phyloP scores from a whole-genome alignment of 2,113 vertebrate species.

The Podarcis cretensis region DNA sequence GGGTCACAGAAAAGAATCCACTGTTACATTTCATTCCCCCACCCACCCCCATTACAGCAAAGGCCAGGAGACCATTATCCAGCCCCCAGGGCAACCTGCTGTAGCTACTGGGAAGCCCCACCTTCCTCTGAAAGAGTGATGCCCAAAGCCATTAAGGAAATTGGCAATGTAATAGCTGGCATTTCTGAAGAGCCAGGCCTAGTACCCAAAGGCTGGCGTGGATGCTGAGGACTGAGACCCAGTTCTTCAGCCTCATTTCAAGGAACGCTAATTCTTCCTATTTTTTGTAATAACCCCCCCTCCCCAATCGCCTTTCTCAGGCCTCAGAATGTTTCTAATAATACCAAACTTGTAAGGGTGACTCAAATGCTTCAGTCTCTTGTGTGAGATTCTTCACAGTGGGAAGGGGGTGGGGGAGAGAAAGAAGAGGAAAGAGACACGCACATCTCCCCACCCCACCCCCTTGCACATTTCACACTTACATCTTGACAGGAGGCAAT shows the following conservation, averaged over 20 bases:
- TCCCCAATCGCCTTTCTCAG: neutral
- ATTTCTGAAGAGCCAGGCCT: neutral
- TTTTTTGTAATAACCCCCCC: neutral
- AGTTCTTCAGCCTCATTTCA: neutral
- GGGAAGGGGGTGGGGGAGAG: too few species aligned
- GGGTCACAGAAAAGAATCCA: neutral
- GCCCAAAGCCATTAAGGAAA: neutral
- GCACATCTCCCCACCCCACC: neutral
- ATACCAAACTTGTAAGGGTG: conserved; percentile 21
- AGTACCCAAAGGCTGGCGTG: neutral
- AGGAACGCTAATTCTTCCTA: neutral
- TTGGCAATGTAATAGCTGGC: neutral
- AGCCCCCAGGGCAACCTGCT: neutral
- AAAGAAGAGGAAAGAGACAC: neutral
- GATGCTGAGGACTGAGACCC: neutral
- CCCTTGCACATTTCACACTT: neutral
- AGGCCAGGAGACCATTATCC: neutral
- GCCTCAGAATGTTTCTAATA: conserved; percentile 1
- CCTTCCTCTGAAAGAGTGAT: neutral
- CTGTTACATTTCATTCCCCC: neutral
- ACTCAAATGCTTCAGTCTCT: conserved; percentile 13
- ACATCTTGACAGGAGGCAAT: neutral
- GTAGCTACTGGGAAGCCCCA: neutral
- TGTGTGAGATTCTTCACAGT: conserved; percentile 1
- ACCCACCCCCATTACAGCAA: neutral